Conservation (phyloP, 2,888 invertebrate genomes). For the Tubulanus polymorphus region DNA sequence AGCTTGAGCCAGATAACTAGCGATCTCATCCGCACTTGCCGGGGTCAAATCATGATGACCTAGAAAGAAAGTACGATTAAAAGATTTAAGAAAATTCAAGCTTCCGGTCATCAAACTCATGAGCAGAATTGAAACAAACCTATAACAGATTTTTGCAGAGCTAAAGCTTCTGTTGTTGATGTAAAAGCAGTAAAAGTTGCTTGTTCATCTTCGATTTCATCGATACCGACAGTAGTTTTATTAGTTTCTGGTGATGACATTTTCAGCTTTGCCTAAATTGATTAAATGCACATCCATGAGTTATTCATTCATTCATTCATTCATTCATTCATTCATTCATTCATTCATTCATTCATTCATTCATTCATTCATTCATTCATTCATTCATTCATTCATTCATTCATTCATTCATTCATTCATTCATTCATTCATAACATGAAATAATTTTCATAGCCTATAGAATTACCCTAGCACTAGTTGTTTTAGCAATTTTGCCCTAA, state of each 20-base stretch:
- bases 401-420: too few relatives aligned
- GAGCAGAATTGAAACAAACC: constrained; percentile 29
- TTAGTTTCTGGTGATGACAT: background rate
- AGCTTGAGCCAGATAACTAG: constrained; percentile 46
- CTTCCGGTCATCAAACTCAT: background rate
- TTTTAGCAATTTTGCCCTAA: too few relatives aligned
- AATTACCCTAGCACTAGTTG: too few relatives aligned
- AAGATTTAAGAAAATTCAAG: background rate
- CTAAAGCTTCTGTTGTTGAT: constrained; percentile 50
- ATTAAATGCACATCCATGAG: too few relatives aligned
- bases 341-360: too few relatives aligned
- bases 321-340: too few relatives aligned
- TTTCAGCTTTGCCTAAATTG: background rate
- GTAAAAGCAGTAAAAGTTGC: constrained; percentile 39
- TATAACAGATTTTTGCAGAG: constrained; percentile 53
- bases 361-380: too few relatives aligned
- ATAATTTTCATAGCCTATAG: too few relatives aligned
- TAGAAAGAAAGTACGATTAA: constrained; percentile 17
- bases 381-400: too few relatives aligned
- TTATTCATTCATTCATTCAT: too few relatives aligned
- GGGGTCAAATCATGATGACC: constrained; percentile 45
- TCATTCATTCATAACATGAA: too few relatives aligned
- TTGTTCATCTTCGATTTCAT: constrained; percentile 1
- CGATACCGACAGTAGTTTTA: background rate
- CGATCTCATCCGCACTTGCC: constrained; percentile 49